These are phyloP conservation scores for Drosophila cognata DNA, from an alignment of 2,888 invertebrate species.

Conservation along the genomic window DNA sequence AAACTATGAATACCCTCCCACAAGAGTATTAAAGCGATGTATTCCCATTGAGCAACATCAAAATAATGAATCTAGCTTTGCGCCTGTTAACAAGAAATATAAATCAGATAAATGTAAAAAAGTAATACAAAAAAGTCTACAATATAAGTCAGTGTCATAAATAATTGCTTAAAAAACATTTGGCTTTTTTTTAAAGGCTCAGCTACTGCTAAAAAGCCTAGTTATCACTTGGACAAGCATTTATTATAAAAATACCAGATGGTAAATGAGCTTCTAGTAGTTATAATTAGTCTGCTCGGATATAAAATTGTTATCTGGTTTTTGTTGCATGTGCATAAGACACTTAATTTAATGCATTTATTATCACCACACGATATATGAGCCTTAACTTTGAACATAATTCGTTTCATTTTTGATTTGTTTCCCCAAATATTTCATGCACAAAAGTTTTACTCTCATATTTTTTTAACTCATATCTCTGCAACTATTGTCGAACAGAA, in stretches of 20 bases:
- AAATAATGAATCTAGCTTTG: slow-evolving; percentile 20
- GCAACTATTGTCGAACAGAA: slow-evolving; percentile 43
- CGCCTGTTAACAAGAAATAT: slow-evolving; percentile 16
- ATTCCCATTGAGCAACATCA: slow-evolving; percentile 5
- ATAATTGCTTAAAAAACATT: not conserved
- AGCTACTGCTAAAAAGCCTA: not conserved
- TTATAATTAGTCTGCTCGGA: not conserved
- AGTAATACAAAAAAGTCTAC: not conserved
- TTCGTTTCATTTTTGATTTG: slow-evolving; percentile 58
- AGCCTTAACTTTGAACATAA: slow-evolving; percentile 44
- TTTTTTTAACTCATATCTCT: slow-evolving; percentile 67
- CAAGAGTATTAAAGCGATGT: slow-evolving; percentile 1
- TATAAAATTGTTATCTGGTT: not conserved
- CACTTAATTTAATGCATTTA: slow-evolving; percentile 45
- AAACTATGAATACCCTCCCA: not conserved
- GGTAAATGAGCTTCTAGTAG: not conserved
- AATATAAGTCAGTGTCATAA: not conserved
- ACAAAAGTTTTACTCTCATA: slow-evolving; percentile 27
- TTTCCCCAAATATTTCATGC: slow-evolving; percentile 52
- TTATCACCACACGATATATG: slow-evolving; percentile 35
- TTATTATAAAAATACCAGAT: not conserved
- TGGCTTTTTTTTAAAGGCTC: not conserved
- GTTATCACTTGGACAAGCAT: not conserved
- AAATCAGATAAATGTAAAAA: not conserved
- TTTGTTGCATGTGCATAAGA: slow-evolving; percentile 3